Evolutionary conservation across 35 echinoderm and acorn worm species (phyloP), one percentile per base, ranked within the genome.

Genomic region (Ophioderma brevispina): DNA sequence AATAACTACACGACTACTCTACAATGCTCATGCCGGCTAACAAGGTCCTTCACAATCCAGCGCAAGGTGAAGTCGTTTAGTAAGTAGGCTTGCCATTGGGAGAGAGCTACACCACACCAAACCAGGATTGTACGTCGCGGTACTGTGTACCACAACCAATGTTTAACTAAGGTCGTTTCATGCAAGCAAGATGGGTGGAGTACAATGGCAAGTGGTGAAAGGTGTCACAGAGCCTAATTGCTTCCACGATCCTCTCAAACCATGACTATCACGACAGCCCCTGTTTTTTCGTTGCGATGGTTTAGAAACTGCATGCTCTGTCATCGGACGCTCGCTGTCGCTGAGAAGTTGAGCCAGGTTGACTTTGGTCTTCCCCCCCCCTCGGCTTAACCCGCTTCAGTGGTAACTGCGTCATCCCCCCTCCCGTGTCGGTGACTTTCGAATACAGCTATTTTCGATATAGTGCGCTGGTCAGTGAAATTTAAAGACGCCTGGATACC

Each of bases 291-390:
- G 59, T 25, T 1, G 28, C 3, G 15, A 2, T 30, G 59, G 59
- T 70, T 70, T 25, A 8, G 15, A 70, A n/a, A n/a, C n/a, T n/a
- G n/a, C n/a, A n/a, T n/a, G n/a, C 28, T 33, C 6, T 85, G 32
- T 85, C 83, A 0, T 25, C 36, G 32, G 63, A 1, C 50, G 70
- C 37, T 85, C 83, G 83, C 83, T 85, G 83, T 85, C 83, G 50
- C 83, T 85, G n/a, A 85, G 83, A 13, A 85, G 55, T 1, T 31
- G 50, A 11, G 83, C 31, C 83, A 85, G 52, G 32, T 85, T 85
- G 83, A 85, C 83, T 55, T 85, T 85, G 39, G 83, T 64, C 63
- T 52, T 64, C 83, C 52, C n/a, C n/a, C n/a, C n/a, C n/a, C n/a
- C 36, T 81, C n/a, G 32, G 79, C 25, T 1, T 40, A 40, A 30